phyloP scores from a whole-genome alignment of 2,797 vertebrate genomes.

The Tragopan temminckii region DNA sequence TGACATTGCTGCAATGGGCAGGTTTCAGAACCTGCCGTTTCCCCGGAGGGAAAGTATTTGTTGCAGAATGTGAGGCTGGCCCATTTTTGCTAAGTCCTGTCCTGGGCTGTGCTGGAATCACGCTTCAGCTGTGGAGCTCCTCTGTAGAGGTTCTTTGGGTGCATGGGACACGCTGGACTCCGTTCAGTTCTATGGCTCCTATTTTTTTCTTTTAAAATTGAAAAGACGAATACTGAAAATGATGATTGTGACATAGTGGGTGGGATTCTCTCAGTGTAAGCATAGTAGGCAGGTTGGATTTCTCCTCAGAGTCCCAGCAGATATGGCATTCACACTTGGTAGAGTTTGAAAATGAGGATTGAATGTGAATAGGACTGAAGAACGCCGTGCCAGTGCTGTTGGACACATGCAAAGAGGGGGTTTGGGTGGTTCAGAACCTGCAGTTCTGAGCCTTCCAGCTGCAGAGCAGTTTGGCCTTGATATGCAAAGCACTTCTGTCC shows the following conservation, averaged over 20 bases:
- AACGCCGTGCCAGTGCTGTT: neutral
- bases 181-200: constrained; percentile 9
- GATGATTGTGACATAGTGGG: constrained; percentile 25
- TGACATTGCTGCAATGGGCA: neutral
- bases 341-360: neutral
- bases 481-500: neutral
- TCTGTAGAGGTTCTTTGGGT: neutral
- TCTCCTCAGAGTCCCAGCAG: constrained; percentile 31
- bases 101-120: neutral
- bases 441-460: neutral
- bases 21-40: constrained; percentile 9
- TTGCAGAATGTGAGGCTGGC: neutral
- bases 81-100: neutral
- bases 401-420: neutral
- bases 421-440: neutral
- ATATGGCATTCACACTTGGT: constrained; percentile 33
- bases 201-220: neutral
- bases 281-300: constrained; percentile 39
- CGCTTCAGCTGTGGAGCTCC: neutral
- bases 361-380: neutral
- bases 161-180: neutral
- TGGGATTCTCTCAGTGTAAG: constrained; percentile 50
- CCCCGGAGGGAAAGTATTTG: neutral
- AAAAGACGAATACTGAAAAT: neutral
- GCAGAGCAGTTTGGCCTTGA: constrained; percentile 14